Conservation (phyloP, 2,888 invertebrate genomes). For the Nephrotoma flavescens region DNA sequence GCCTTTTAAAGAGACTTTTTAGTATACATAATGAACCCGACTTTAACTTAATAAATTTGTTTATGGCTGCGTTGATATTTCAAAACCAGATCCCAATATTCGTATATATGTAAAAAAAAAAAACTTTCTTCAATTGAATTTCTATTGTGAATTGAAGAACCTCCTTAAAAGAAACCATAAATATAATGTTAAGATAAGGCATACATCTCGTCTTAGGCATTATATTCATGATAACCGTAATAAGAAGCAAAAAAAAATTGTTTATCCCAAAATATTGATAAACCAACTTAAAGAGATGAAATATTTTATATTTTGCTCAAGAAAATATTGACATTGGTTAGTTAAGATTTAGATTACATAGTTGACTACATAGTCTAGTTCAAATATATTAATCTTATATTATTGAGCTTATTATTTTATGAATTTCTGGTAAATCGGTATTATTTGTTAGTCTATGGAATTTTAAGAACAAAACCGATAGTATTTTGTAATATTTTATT, state of each 20-base stretch:
- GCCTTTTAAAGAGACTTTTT: background rate
- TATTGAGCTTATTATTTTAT: too few species aligned
- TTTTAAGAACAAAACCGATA: too few species aligned
- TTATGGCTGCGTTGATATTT: background rate
- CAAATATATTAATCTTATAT: too few species aligned
- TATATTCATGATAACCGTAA: background rate
- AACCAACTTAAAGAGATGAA: background rate
- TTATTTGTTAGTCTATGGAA: too few species aligned
- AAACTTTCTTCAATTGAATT: background rate
- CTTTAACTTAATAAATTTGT: background rate
- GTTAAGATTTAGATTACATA: background rate
- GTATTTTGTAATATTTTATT: too few species aligned
- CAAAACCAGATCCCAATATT: too few species aligned
- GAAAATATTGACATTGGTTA: background rate
- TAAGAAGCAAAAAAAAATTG: background rate
- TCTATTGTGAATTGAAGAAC: background rate
- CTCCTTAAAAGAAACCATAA: background rate
- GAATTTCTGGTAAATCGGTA: too few species aligned
- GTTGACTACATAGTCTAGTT: too few species aligned
- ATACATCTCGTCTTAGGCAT: background rate
- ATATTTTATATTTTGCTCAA: background rate
- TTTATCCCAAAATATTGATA: background rate
- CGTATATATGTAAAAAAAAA: background rate
- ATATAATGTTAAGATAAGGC: background rate
- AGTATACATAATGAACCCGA: background rate